Evolutionary conservation across 2,113 vertebrate genomes (phyloP).

Genomic region (Neolamprologus longior): DNA sequence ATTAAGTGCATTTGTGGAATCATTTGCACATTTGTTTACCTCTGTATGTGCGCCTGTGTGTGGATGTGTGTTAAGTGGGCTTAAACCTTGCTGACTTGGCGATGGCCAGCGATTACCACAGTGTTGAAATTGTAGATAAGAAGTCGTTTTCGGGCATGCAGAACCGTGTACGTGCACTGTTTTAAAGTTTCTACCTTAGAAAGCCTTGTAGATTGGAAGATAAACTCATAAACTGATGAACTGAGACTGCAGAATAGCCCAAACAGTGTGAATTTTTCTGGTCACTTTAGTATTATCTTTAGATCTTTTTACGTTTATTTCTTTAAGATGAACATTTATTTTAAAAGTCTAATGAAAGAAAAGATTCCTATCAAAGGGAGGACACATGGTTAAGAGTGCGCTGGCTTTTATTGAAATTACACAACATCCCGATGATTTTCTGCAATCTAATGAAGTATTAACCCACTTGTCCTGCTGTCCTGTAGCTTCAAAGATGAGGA

Average conservation of each 20-base stretch:
- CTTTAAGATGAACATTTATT: not conserved
- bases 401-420: not conserved
- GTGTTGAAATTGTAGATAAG: not conserved
- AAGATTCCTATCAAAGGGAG: not conserved
- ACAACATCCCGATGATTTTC: not conserved
- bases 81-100: not conserved
- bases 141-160: not conserved
- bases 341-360: not conserved
- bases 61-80: not conserved
- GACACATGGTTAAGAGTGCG: not conserved
- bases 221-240: not conserved
- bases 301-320: not conserved
- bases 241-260: not conserved
- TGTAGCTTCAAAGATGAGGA: not conserved
- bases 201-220: not conserved
- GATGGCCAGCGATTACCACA: not conserved
- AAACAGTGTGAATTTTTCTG: not conserved
- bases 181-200: not conserved
- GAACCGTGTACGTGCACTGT: not conserved
- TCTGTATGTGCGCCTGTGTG: not conserved
- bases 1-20: not conserved
- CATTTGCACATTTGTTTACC: constrained; percentile 13
- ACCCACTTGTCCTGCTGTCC: not conserved
- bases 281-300: not conserved
- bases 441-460: not conserved